These are phyloP conservation scores for Mythimna pallens DNA, from an alignment of 2,888 invertebrate genomes.

Conservation along the genomic window DNA sequence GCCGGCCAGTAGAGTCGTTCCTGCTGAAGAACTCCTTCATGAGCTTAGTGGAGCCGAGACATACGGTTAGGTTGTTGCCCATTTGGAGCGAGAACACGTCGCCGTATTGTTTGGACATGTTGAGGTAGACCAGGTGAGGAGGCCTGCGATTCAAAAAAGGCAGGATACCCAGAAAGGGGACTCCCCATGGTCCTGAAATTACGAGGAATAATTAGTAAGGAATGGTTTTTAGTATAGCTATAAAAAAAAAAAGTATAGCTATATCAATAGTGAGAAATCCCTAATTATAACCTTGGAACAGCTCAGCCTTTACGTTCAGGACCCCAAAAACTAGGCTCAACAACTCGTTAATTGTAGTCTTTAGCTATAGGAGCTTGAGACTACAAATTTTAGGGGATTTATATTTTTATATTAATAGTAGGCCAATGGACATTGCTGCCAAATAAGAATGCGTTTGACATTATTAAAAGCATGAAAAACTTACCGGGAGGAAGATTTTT, in stretches of 20 bases:
- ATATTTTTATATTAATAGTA: too few species aligned
- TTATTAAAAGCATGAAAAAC: conserved; percentile 19
- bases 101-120: conserved; percentile 94
- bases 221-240: too few species aligned
- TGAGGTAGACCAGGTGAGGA: conserved; percentile 93
- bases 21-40: conserved; percentile 94
- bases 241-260: too few species aligned
- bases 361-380: too few species aligned
- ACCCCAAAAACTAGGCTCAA: too few species aligned
- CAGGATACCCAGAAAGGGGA: conserved; percentile 94
- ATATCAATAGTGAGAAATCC: not conserved
- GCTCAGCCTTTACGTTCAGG: too few species aligned
- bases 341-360: too few species aligned
- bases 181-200: conserved; percentile 94
- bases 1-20: conserved; percentile 95
- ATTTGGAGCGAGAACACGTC: conserved; percentile 93
- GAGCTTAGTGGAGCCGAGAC: conserved; percentile 94
- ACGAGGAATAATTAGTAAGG: not conserved
- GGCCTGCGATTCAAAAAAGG: conserved; percentile 93
- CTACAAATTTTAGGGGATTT: too few species aligned
- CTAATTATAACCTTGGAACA: not conserved
- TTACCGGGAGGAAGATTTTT: conserved; percentile 67
- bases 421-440: not conserved
- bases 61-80: conserved; percentile 94
- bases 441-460: not conserved